Evolutionary conservation across 92 coral and sea anemone genomes (phyloP), one percentile per base, ranked within the genome.

Genomic region (Zoanthus solanderi): DNA sequence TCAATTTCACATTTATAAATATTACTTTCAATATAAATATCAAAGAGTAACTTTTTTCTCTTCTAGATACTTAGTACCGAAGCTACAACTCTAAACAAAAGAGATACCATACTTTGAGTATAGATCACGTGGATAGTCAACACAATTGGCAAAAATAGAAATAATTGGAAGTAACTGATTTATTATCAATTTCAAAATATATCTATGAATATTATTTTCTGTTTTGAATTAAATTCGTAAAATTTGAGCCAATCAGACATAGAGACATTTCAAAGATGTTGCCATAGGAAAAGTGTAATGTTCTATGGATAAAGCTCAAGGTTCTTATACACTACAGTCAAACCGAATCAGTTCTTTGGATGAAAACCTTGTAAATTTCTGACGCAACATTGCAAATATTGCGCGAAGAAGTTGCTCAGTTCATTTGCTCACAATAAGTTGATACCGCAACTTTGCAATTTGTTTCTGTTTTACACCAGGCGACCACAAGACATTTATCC

Each of bases 11-110:
- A 18, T 77, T 1, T 31, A 77, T 77, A 54, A 31, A 9, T 29
- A 77, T 1, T 30, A 29, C 29, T 30, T 4, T 76, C 16, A 76
- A 76, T 76, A 53, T 76, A 53, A 76, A 76, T 53, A 76, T 76
- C 52, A 9, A 76, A 76, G 18, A 75, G 9, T 66, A 66, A 7
- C 18, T 30, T 30, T 11, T 30, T 18, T 77, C 47, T 53, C 68
- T n/a, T 5, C 13, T 9, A 9, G 34, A 53, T 12, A 6, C 9
- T 11, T 75, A 13, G 82, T 53, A 77, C 5, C 14, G 9, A 28
- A 65, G 48, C 16, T 66, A 16, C 69, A 4, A 46, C 6, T 9
- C 9, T 12, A 28, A 65, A 9, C 9, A 23, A 63, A 46, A 6
- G 57, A 47, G 46, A 81, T 8, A 3, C 6, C 23, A 61, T 17